Conservation (phyloP, 2,888 invertebrate genomes). For the Zaprionus obscuricornis region DNA sequence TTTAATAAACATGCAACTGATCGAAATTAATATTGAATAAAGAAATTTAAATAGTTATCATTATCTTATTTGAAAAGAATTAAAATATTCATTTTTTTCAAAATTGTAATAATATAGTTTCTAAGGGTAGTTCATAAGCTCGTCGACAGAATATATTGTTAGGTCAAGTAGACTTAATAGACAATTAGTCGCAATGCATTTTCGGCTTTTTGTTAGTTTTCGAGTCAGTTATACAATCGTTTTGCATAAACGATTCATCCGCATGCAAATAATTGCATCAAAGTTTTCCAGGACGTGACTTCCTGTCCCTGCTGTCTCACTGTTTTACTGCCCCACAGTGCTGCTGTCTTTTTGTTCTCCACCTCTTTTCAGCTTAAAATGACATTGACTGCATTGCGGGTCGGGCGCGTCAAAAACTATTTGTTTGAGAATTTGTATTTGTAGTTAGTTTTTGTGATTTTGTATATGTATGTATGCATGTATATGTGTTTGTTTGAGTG, state of each 20-base stretch:
- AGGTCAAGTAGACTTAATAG: too few species aligned
- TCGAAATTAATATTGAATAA: too few species aligned
- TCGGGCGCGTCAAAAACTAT: slow-evolving; percentile 66
- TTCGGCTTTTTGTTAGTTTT: too few species aligned
- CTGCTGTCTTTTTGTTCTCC: too few species aligned
- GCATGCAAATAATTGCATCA: slow-evolving; percentile 50
- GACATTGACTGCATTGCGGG: slow-evolving; percentile 73
- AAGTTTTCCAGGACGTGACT: slow-evolving; percentile 22
- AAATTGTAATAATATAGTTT: too few species aligned
- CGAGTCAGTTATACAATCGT: neutral
- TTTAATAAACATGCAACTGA: too few species aligned
- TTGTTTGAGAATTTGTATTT: slow-evolving; percentile 55
- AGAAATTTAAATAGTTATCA: too few species aligned
- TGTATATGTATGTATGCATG: slow-evolving; percentile 10
- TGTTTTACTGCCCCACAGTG: neutral
- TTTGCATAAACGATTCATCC: slow-evolving; percentile 8
- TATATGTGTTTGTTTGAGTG: slow-evolving; percentile 20
- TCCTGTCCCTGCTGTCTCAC: slow-evolving; percentile 7
- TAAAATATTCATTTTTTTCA: too few species aligned
- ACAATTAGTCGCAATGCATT: too few species aligned
- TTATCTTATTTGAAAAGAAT: too few species aligned
- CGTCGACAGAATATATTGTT: too few species aligned
- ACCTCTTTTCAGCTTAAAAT: slow-evolving; percentile 47
- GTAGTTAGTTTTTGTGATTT: slow-evolving; percentile 30
- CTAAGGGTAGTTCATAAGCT: too few species aligned